A percentile compares a stretch with the other conserved stretches of the same genome.
Evolutionary conservation across 2,113 vertebrate species (phyloP).

Genomic region (Cyphomyrus plagiostoma): DNA sequence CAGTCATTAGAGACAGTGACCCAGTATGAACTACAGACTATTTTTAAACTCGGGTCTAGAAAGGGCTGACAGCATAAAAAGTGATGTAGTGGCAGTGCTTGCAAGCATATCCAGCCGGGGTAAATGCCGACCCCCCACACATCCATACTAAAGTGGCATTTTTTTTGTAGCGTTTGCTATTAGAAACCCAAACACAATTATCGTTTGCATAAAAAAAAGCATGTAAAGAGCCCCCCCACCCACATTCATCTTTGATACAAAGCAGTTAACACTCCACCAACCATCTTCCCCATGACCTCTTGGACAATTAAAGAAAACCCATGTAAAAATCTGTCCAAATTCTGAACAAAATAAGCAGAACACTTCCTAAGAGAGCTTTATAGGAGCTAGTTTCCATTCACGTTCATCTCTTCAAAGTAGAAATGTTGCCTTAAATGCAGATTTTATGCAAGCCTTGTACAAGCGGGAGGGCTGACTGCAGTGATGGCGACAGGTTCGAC

Average conservation of each 20-base stretch:
- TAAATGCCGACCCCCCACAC: background rate
- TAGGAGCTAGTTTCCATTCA: background rate
- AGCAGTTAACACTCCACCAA: background rate
- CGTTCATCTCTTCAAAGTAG: background rate
- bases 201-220: background rate
- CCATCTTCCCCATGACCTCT: background rate
- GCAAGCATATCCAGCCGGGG: background rate
- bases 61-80: background rate
- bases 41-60: background rate
- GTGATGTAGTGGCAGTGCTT: background rate
- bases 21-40: background rate
- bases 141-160: background rate
- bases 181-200: background rate
- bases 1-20: conserved; percentile 2
- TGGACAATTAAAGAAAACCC: background rate
- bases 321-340: background rate
- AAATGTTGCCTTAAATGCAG: background rate
- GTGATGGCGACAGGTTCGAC: too few species aligned
- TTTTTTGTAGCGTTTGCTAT: background rate
- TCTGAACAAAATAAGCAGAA: background rate
- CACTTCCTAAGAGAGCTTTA: background rate
- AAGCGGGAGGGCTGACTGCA: background rate
- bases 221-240: background rate
- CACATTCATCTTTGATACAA: background rate
- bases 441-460: background rate